Evolutionary conservation across 2,888 invertebrate species (phyloP), one percentile per base, ranked within the genome.

Genomic region (Ochropleura leucogaster): DNA sequence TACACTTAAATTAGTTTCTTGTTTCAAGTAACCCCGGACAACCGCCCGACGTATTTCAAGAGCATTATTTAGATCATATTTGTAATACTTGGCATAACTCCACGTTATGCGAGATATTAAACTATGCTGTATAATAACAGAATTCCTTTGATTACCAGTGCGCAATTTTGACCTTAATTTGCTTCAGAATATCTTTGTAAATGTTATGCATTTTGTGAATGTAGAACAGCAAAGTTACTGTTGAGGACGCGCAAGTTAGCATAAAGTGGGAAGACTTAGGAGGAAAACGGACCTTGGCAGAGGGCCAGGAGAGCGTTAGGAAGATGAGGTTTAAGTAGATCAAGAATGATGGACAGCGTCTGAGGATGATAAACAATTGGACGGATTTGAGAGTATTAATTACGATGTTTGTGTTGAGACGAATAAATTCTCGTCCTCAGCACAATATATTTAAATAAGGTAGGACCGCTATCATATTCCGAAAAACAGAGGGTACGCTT

Each of bases 71-170:
- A 46, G 65, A 74, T 69, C 57, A 67, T 69, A 68, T 65, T 73
- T 84, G 68, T 82, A 78, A 84, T 82, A 78, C 59, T 75, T 68
- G 59, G 76, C 73, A 82, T 85, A 85, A 79, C 84, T 82, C 67
- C 66, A 75, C 49, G 78, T 72, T 84, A 71, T 72, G 60, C 73
- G 71, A 85, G 74, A 75, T 77, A 85, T 85, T 79, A 82, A 80
- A 84, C 77, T 78, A 77, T 70, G 78, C 64, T 55, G 60, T 76
- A 77, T 79, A 82, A 83, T 85, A 82, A 82, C 82, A 74, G 75
- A 70, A 80, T 85, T 83, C 83, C 85, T 79, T 80, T 79, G 74
- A 83, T 85, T 85, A 72, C 70, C 72, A 71, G 68, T 76, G 73
- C 74, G 71, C 63, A 60, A 72, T 73, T 74, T 60, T 81, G 75